phyloP scores from a whole-genome alignment of 37 sponge, comb jelly and placozoan genomes.

The Petrosia ficiformis region DNA sequence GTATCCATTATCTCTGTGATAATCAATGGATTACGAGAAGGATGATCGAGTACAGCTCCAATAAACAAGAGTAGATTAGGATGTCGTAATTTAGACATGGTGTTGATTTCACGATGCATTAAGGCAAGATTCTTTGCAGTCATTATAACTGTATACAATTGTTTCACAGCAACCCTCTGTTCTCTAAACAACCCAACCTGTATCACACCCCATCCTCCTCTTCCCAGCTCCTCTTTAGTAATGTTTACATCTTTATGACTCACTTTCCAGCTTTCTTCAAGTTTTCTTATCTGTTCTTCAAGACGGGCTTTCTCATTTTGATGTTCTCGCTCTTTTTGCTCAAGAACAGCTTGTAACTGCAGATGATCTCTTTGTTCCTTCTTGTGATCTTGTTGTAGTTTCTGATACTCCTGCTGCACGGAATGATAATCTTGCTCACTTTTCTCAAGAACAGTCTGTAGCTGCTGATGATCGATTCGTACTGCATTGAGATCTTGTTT shows the following conservation, averaged over 20 bases:
- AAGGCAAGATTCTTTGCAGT: constrained; percentile 9
- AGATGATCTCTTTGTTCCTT: too few species aligned
- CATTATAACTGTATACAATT: constrained; percentile 27
- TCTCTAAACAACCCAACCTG: constrained; percentile 11
- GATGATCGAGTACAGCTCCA: constrained; percentile 35
- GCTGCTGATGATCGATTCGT: too few species aligned
- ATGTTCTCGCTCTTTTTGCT: too few species aligned
- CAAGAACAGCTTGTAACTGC: too few species aligned
- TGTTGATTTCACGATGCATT: constrained; percentile 53
- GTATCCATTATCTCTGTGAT: constrained; percentile 70
- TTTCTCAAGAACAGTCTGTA: too few species aligned
- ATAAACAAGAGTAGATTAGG: constrained; percentile 76
- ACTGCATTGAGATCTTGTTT: too few species aligned
- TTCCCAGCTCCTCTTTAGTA: constrained; percentile 1
- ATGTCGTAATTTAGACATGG: constrained; percentile 43
- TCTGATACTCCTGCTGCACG: too few species aligned
- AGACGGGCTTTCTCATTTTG: too few species aligned
- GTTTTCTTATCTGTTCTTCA: background rate
- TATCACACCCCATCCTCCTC: constrained; percentile 10
- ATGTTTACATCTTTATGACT: background rate
- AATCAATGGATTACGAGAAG: constrained; percentile 24
- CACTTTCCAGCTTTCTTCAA: background rate
- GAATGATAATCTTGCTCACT: too few species aligned
- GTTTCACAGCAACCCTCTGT: constrained; percentile 60
- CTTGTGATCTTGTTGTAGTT: too few species aligned